Conservation (phyloP, 2,113 vertebrate genomes). For the Dryoscopus gambensis region DNA sequence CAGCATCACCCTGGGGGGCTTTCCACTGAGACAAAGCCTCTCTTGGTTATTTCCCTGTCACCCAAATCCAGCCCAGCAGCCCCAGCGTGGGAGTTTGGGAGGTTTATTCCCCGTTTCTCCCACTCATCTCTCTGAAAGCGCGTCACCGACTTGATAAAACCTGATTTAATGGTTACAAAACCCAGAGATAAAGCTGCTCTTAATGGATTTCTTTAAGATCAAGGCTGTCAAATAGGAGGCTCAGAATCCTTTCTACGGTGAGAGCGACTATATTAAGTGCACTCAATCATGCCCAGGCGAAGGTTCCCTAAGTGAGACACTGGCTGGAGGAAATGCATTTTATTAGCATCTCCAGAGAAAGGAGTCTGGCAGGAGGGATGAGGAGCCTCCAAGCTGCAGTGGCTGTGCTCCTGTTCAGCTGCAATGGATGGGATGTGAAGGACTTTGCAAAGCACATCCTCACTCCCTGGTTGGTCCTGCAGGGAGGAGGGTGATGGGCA, state of each 20-base stretch:
- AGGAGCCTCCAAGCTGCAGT: background rate
- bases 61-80: background rate
- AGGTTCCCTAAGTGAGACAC: background rate
- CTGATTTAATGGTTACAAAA: background rate
- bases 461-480: fast-evolving
- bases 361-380: background rate
- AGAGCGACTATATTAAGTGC: background rate
- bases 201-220: conserved; percentile 35
- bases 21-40: background rate
- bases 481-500: background rate
- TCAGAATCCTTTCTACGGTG: background rate
- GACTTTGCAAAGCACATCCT: fast-evolving
- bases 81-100: background rate
- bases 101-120: background rate
- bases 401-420: background rate
- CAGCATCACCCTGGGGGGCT: background rate
- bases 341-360: background rate
- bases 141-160: background rate
- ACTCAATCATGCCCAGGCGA: conserved; percentile 5
- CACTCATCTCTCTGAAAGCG: background rate
- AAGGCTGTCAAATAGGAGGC: conserved; percentile 7
- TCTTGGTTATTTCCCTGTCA: background rate
- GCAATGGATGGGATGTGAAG: background rate
- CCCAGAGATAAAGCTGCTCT: background rate
- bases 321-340: background rate